Evolutionary conservation across 2,888 invertebrate species (phyloP).

Genomic region (Drosophila bunnanda): DNA sequence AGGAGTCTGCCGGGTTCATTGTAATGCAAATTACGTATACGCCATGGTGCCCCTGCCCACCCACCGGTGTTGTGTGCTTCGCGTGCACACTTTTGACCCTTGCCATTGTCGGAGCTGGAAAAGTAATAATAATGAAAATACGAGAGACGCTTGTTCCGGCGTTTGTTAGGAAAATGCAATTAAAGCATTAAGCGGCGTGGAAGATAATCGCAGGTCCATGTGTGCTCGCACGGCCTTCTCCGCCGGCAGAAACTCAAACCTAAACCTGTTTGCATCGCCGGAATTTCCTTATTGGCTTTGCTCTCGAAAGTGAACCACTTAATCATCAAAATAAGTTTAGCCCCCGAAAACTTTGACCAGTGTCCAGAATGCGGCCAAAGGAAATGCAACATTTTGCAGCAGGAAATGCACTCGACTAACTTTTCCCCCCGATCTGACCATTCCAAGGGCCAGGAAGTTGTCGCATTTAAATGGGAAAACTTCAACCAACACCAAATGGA

Average conservation of each 20-base stretch:
- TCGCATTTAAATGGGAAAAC: constrained; percentile 66
- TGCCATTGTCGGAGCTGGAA: constrained; percentile 49
- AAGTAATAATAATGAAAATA: constrained; percentile 57
- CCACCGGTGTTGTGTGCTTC: constrained; percentile 7
- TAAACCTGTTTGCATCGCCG: constrained; percentile 21
- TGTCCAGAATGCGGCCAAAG: constrained; percentile 50
- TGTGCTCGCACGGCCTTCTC: background rate
- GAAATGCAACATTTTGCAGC: constrained; percentile 70
- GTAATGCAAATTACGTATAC: constrained; percentile 77
- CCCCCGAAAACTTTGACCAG: constrained; percentile 36
- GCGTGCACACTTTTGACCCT: constrained; percentile 29
- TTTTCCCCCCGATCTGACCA: constrained; percentile 33
- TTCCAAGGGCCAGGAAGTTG: constrained; percentile 57
- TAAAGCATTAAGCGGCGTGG: constrained; percentile 50
- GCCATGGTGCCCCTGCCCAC: constrained; percentile 46
- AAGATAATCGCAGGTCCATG: constrained; percentile 42
- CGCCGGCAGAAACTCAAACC: background rate
- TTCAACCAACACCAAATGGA: constrained; percentile 44
- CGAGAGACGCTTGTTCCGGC: constrained; percentile 25
- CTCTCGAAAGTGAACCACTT: constrained; percentile 52
- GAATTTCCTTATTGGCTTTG: constrained; percentile 31
- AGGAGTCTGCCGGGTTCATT: constrained; percentile 53
- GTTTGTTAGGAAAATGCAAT: constrained; percentile 56
- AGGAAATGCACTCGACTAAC: constrained; percentile 67
- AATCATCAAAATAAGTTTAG: constrained; percentile 59